Conservation (phyloP, 2,797 vertebrate species). For the Leptodactylus fallax region DNA sequence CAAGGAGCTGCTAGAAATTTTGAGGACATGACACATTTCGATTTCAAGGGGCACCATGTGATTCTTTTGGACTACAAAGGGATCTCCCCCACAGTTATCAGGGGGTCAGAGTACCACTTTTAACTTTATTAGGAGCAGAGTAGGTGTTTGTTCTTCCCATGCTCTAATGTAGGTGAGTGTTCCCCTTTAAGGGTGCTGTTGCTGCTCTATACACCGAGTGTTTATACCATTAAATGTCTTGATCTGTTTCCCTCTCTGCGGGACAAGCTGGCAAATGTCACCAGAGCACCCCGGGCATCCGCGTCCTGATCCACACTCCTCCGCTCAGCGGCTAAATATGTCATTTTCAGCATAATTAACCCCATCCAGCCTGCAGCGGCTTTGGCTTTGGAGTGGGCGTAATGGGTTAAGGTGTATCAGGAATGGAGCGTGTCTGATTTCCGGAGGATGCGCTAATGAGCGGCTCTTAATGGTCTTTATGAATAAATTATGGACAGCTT, state of each 20-base stretch:
- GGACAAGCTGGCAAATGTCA: slow-evolving; percentile 40
- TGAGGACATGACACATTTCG: too few relatives aligned
- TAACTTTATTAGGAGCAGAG: too few relatives aligned
- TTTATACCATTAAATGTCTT: slow-evolving; percentile 19
- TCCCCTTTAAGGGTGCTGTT: too few relatives aligned
- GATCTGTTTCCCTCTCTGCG: slow-evolving; percentile 25
- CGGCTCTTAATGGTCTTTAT: slow-evolving; percentile 50
- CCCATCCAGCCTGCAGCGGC: slow-evolving; percentile 9
- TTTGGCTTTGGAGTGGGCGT: background rate
- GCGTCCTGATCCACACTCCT: background rate
- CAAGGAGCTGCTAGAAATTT: too few relatives aligned
- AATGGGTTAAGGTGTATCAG: slow-evolving; percentile 26
- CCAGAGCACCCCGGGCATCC: background rate
- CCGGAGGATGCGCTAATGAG: slow-evolving; percentile 50
- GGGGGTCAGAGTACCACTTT: too few relatives aligned
- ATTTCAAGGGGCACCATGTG: too few relatives aligned
- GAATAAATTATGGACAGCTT: slow-evolving; percentile 52
- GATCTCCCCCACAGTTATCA: too few relatives aligned
- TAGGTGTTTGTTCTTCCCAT: too few relatives aligned
- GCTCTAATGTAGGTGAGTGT: too few relatives aligned
- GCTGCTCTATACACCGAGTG: too few relatives aligned
- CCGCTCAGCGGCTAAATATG: slow-evolving; percentile 13
- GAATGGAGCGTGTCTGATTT: background rate
- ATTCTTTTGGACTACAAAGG: too few relatives aligned
- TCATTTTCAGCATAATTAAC: slow-evolving; percentile 44